Evolutionary conservation across 2,113 vertebrate species (phyloP), one percentile per base, ranked within the genome.

Genomic region (Phylloscopus trochilus): DNA sequence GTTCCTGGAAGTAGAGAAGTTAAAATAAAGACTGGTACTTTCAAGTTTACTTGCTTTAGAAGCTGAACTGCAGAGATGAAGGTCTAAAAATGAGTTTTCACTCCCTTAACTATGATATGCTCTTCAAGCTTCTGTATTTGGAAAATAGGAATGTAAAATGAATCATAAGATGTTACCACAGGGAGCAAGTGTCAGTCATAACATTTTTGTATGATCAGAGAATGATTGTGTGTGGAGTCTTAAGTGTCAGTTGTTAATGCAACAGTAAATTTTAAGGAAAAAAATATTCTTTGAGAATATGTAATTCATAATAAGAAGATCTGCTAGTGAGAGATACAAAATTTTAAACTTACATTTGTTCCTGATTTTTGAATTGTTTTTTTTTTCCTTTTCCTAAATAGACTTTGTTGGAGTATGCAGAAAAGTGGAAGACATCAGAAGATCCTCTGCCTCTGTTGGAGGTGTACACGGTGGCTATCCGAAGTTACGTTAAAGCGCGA

Each of bases 351-450:
- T 76, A 14, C 0, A 28, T 60, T 89, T 93, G 7, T 82, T 95
- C 62, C 88, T 75, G 24, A 92, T 91, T 60, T 90, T 78, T 51
- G 33, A 7, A 4, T 68, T 85, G 11, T 85, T 90, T 96, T 49
- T 96, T 47, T 30, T 56, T 96, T 81, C 44, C 66, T 82, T 68
- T 96, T 96, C 83, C 72, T 95, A 46, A 94, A 92, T 58, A 99
- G 99, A 99, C 98, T 22, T 98, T 99, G 93, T 96, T 99, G 97
- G 98, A 99, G 95, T 99, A 98, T 93, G 99, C 98, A 59, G 98
- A 98, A 41, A 98, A 98, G 81, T 99, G 99, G 98, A 98, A 98
- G 97, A 97, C 98, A 5, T 99, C 99, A 30, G 98, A 99, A 83
- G 98, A 99, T 76, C 99, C 99, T 17, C 95, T 99, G 85, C 98